Evolutionary conservation across 2,888 invertebrate species (phyloP).

Genomic region (Drosophila differens): DNA sequence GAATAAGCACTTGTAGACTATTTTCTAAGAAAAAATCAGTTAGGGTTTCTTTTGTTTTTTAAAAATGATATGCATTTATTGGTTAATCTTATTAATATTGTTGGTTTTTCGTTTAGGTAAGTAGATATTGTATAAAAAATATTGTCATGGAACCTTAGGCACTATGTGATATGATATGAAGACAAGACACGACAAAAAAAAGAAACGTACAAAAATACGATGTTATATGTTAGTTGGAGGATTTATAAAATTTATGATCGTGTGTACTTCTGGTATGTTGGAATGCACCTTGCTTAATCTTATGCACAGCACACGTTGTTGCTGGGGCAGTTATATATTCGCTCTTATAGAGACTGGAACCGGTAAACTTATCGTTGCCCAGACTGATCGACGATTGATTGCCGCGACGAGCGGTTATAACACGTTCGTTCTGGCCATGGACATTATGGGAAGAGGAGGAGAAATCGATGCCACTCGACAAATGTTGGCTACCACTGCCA

Average conservation of each 20-base stretch:
- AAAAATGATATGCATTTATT: constrained; percentile 55
- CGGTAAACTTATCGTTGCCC: constrained; percentile 88
- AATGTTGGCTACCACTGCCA: constrained; percentile 52
- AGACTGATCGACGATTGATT: constrained; percentile 92
- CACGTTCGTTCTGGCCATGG: constrained; percentile 69
- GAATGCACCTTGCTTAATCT: constrained; percentile 92
- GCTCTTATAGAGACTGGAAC: constrained; percentile 90
- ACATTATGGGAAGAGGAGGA: constrained; percentile 70
- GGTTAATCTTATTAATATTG: constrained; percentile 40
- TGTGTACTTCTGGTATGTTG: constrained; percentile 94
- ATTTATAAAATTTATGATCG: constrained; percentile 93
- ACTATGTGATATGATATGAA: constrained; percentile 62
- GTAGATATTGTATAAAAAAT: constrained; percentile 58
- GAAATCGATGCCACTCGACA: constrained; percentile 74
- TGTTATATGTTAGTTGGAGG: constrained; percentile 61
- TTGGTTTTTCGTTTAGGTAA: constrained; percentile 29
- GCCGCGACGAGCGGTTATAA: constrained; percentile 86
- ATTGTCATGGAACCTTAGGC: constrained; percentile 74
- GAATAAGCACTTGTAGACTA: constrained; percentile 19
- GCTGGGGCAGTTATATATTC: constrained; percentile 90
- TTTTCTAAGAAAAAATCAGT: background rate
- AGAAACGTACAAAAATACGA: constrained; percentile 20
- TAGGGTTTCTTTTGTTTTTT: constrained; percentile 6
- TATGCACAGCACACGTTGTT: constrained; percentile 92
- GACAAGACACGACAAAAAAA: constrained; percentile 48